Percentiles rank a stretch among this genome's conserved stretches.
These are phyloP conservation scores for Lypha dubia DNA, from an alignment of 2,888 invertebrate genomes.

Conservation along the genomic window DNA sequence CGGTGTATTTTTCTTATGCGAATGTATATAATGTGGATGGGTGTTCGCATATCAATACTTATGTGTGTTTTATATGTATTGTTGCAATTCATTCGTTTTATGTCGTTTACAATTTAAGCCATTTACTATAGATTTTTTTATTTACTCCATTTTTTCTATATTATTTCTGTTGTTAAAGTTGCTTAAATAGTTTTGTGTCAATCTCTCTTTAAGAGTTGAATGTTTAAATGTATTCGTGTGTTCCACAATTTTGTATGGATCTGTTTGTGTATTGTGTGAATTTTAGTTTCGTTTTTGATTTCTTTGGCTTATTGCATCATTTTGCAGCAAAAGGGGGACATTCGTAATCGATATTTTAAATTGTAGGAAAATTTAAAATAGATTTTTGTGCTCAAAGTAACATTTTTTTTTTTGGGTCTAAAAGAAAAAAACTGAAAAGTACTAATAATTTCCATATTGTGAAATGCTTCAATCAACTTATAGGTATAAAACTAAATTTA, in stretches of 20 bases:
- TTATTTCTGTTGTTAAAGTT: conserved; percentile 30
- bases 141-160: conserved; percentile 6
- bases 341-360: conserved; percentile 72
- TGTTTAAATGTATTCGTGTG: conserved; percentile 50
- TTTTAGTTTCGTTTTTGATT: conserved; percentile 47
- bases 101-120: conserved; percentile 56
- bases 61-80: conserved; percentile 5
- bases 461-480: neutral
- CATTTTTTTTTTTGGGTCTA: neutral
- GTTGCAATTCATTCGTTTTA: conserved; percentile 59
- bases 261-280: conserved; percentile 3
- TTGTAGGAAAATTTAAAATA: conserved; percentile 54
- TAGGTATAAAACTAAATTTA: neutral
- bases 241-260: conserved; percentile 13
- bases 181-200: conserved; percentile 63
- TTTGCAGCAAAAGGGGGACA: conserved; percentile 58
- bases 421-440: neutral
- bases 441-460: neutral
- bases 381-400: neutral
- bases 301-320: conserved; percentile 50
- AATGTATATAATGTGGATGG: neutral
- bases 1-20: neutral
- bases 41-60: neutral
- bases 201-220: conserved; percentile 67
- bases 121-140: conserved; percentile 37